These are phyloP conservation scores for Lithobius niger DNA, from an alignment of 1,140 invertebrate species.

Conservation along the genomic window DNA sequence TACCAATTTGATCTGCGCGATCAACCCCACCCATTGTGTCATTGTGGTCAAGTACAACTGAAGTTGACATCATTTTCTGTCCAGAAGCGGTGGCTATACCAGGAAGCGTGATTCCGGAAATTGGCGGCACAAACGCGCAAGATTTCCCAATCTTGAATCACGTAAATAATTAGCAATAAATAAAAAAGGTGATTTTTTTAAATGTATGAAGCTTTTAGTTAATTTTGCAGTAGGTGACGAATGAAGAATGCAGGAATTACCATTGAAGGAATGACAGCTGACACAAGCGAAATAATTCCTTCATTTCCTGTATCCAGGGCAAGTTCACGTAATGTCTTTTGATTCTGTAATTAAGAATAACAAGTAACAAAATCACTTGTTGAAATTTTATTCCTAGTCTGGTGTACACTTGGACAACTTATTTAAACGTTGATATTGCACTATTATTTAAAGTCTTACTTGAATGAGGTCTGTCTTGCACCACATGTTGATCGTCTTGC, in stretches of 20 bases:
- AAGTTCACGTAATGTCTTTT: neutral
- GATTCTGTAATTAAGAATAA: neutral
- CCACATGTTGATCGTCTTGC: slow-evolving; percentile 3
- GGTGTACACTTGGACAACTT: neutral
- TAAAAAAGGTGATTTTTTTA: neutral
- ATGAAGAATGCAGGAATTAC: neutral
- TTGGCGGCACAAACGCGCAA: neutral
- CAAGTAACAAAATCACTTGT: neutral
- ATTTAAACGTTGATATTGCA: neutral
- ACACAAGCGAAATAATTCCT: neutral
- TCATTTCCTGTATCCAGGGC: neutral
- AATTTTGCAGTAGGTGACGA: too few species aligned
- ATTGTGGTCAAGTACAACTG: too few species aligned
- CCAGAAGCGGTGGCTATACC: neutral
- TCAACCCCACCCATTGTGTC: too few species aligned
- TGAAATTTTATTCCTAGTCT: neutral
- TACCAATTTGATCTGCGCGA: too few species aligned
- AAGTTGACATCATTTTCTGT: neutral
- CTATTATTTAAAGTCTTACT: neutral
- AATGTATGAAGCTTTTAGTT: too few species aligned
- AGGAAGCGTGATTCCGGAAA: neutral
- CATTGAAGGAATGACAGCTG: slow-evolving; percentile 5
- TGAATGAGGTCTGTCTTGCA: slow-evolving; percentile 4
- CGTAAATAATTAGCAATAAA: neutral
- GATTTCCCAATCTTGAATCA: neutral